Percentiles rank a stretch among this genome's conserved stretches.
phyloP scores from a whole-genome alignment of 2,797 vertebrate genomes.

The Catharus ustulatus region DNA sequence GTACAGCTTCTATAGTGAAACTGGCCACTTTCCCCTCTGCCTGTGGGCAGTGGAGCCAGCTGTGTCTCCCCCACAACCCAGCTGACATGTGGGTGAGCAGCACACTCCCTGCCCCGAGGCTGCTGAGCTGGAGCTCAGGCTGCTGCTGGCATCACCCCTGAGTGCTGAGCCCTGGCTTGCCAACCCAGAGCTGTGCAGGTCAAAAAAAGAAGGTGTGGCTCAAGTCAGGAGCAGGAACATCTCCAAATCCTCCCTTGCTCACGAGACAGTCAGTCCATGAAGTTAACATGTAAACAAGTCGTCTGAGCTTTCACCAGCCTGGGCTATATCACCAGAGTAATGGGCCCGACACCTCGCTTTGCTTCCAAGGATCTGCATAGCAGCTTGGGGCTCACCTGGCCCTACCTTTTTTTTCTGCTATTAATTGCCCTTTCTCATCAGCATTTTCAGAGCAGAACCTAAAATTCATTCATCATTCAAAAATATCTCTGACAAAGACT shows the following conservation, averaged over 20 bases:
- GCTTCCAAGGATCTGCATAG: background rate
- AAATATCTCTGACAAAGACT: background rate
- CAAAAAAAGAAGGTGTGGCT: background rate
- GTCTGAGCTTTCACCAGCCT: background rate
- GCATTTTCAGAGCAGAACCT: background rate
- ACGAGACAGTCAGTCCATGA: rapidly evolving
- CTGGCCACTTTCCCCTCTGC: rapidly evolving
- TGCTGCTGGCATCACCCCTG: background rate
- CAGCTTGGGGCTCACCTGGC: rapidly evolving
- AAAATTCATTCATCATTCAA: background rate
- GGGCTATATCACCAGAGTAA: background rate
- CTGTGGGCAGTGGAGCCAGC: background rate
- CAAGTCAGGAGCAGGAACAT: background rate
- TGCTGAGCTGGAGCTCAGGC: background rate
- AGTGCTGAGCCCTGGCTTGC: background rate
- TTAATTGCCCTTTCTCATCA: background rate
- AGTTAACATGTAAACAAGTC: background rate
- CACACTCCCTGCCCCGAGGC: rapidly evolving
- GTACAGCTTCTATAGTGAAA: background rate
- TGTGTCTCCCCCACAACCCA: background rate
- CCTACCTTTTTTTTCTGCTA: background rate
- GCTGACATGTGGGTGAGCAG: rapidly evolving
- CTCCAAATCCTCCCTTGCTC: background rate
- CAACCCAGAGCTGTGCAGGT: rapidly evolving
- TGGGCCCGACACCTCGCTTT: background rate